Conservation (phyloP, 2,797 vertebrate genomes). For the Pogonophryne albipinna region DNA sequence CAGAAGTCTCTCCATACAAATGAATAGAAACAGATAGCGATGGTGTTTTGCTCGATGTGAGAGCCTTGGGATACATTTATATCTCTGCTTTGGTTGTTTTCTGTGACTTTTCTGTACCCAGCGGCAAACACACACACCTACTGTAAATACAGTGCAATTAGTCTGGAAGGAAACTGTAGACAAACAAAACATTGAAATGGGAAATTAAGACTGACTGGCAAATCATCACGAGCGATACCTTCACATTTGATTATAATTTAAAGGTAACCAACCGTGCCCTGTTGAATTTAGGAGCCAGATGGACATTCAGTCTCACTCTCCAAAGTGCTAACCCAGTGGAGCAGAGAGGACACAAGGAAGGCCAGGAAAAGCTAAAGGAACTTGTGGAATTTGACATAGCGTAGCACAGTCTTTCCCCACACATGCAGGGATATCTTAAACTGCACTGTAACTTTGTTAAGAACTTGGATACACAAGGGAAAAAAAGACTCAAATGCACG, state of each 20-base stretch:
- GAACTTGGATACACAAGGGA: no score
- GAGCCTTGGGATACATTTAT: conserved; percentile 2
- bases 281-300: conserved; percentile 19
- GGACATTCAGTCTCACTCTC: conserved; percentile 2
- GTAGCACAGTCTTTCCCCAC: not conserved
- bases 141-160: not conserved
- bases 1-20: conserved; percentile 3
- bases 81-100: not conserved
- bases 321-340: not conserved
- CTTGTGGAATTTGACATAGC: not conserved
- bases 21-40: not conserved
- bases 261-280: conserved; percentile 26
- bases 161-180: not conserved
- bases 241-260: conserved; percentile 19
- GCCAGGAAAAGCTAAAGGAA: conserved; percentile 4
- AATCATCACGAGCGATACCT: conserved; percentile 12
- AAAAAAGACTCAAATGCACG: no score
- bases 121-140: not conserved
- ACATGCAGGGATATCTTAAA: not conserved
- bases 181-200: conserved; percentile 8
- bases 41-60: conserved; percentile 23
- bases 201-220: conserved; percentile 2
- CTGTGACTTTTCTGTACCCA: not conserved
- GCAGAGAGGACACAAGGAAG: not conserved
- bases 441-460: no score